These are phyloP conservation scores for Eriocheir sinensis DNA, from an alignment of 1,140 invertebrate genomes.

Conservation along the genomic window DNA sequence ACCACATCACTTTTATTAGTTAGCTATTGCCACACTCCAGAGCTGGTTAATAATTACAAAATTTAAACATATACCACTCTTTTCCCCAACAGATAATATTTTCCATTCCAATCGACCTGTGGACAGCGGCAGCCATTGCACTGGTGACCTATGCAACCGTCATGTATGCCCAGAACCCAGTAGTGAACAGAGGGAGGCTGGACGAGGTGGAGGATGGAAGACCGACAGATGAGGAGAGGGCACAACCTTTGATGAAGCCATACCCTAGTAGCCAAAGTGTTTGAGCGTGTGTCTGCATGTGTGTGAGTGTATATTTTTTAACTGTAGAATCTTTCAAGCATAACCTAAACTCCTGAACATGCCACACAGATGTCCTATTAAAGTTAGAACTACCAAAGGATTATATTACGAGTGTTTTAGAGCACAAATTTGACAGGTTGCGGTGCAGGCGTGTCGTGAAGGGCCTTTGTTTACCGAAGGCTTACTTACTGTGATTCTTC, in stretches of 20 bases:
- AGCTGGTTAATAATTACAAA: too few species aligned
- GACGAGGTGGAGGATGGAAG: constrained; percentile 54
- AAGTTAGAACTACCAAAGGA: too few species aligned
- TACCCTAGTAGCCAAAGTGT: neutral
- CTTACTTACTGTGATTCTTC: too few species aligned
- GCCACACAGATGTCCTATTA: too few species aligned
- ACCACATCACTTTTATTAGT: too few species aligned
- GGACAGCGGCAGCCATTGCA: constrained; percentile 91
- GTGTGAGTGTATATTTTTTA: neutral
- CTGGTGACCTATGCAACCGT: constrained; percentile 92
- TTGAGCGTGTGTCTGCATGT: neutral
- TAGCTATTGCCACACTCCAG: too few species aligned
- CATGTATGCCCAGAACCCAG: constrained; percentile 95
- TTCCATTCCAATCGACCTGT: constrained; percentile 91
- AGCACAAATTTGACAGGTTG: too few species aligned
- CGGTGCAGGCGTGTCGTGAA: too few species aligned
- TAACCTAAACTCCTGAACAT: neutral
- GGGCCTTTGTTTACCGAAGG: too few species aligned
- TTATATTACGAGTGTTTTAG: too few species aligned
- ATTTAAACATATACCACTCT: neutral
- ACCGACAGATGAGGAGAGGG: neutral
- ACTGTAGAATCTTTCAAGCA: neutral
- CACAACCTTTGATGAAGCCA: neutral
- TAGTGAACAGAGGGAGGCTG: constrained; percentile 81
- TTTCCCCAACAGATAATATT: constrained; percentile 86